These are phyloP conservation scores for Frieseomelitta varia DNA, from an alignment of 1,140 invertebrate species.

Conservation along the genomic window DNA sequence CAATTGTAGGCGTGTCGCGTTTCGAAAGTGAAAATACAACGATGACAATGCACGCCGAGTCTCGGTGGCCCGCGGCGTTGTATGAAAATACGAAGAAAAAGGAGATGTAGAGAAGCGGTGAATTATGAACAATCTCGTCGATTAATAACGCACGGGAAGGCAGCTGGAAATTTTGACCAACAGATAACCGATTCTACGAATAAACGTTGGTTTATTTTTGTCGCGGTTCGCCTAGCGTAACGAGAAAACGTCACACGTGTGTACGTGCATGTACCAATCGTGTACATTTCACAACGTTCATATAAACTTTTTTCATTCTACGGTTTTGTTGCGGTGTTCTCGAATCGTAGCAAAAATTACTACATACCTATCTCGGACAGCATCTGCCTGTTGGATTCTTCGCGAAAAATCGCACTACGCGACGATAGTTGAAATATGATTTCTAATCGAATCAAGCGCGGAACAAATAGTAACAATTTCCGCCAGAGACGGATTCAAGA, in stretches of 20 bases:
- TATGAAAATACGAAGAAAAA: slow-evolving; percentile 10
- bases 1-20: background rate
- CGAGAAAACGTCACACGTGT: no score
- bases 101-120: slow-evolving; percentile 43
- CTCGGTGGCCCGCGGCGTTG: background rate
- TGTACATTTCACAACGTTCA: no score
- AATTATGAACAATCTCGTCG: slow-evolving; percentile 54
- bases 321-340: no score
- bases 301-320: no score
- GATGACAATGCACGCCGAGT: background rate
- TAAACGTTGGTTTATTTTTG: slow-evolving; percentile 51
- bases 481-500: no score
- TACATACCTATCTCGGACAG: background rate
- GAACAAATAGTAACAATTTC: background rate
- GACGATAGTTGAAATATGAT: background rate
- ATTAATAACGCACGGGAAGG: slow-evolving; percentile 62
- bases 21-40: slow-evolving; percentile 13
- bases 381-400: background rate
- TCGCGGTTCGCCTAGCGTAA: no score
- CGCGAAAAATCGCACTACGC: background rate
- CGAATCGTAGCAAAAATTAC: no score
- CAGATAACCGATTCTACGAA: slow-evolving; percentile 42
- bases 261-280: no score
- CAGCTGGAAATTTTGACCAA: slow-evolving; percentile 57
- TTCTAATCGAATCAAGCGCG: background rate